phyloP scores from a whole-genome alignment of 2,113 vertebrate species.

The Anarrhichthys ocellatus region DNA sequence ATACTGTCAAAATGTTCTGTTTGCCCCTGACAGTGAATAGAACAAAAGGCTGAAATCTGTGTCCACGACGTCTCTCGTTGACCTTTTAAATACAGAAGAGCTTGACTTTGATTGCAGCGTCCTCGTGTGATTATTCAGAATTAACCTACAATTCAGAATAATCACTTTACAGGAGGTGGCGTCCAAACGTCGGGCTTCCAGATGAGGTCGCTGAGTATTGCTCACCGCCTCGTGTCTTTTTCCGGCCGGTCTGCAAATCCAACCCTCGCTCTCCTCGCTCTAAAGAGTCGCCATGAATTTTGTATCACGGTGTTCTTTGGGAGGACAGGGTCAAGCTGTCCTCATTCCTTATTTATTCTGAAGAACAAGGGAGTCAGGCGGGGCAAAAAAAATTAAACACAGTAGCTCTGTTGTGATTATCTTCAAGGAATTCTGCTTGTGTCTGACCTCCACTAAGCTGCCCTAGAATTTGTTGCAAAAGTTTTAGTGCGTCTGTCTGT shows the following conservation, averaged over 20 bases:
- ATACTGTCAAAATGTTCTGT: slow-evolving; percentile 1
- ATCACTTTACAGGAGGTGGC: neutral
- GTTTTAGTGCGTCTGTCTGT: slow-evolving; percentile 24
- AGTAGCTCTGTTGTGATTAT: slow-evolving; percentile 63
- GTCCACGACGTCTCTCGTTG: neutral
- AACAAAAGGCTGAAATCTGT: slow-evolving; percentile 11
- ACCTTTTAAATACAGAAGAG: slow-evolving; percentile 22
- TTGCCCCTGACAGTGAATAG: neutral
- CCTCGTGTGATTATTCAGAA: slow-evolving; percentile 39
- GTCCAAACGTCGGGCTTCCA: neutral
- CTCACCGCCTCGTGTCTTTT: neutral
- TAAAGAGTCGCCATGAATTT: slow-evolving; percentile 29
- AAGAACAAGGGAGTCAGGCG: slow-evolving; percentile 42
- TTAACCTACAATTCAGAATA: slow-evolving; percentile 27
- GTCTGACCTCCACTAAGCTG: slow-evolving; percentile 66
- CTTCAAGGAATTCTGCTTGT: slow-evolving; percentile 66
- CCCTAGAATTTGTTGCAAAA: slow-evolving; percentile 62
- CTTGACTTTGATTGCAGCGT: slow-evolving; percentile 21
- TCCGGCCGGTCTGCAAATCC: slow-evolving; percentile 7
- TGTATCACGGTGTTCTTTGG: slow-evolving; percentile 28
- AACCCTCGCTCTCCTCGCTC: slow-evolving; percentile 8
- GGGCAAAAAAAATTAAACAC: slow-evolving; percentile 56
- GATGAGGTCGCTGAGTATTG: neutral
- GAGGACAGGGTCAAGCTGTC: slow-evolving; percentile 56
- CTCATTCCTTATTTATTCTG: slow-evolving; percentile 60